Percentiles rank a stretch among this genome's conserved stretches.
phyloP scores from a whole-genome alignment of 2,797 vertebrate genomes.

The Xiphorhynchus erythropygius region DNA sequence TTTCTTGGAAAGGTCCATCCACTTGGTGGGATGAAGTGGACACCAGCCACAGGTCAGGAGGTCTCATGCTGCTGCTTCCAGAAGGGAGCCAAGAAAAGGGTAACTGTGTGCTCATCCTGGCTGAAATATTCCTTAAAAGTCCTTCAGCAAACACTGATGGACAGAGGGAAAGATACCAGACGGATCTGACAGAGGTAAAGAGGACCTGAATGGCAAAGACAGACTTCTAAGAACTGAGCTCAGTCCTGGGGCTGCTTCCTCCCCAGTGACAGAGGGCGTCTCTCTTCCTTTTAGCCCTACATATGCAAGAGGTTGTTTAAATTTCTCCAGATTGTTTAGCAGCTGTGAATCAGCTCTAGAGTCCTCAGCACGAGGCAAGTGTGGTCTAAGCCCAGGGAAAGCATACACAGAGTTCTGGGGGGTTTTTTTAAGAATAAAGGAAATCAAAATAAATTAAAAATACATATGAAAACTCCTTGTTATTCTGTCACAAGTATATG shows the following conservation, averaged over 20 bases:
- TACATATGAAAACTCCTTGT: constrained; percentile 67
- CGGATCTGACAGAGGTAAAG: neutral
- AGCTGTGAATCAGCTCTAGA: neutral
- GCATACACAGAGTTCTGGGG: too few species aligned
- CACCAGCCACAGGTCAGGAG: neutral
- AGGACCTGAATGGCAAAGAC: neutral
- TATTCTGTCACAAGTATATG: constrained; percentile 75
- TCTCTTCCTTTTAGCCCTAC: neutral
- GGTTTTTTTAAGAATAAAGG: neutral
- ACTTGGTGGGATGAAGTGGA: neutral
- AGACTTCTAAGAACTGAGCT: neutral
- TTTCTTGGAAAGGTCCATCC: neutral
- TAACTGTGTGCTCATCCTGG: neutral
- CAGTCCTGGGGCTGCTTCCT: neutral
- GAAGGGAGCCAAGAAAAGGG: neutral
- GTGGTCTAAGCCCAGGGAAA: neutral
- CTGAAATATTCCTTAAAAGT: neutral
- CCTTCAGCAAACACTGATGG: neutral
- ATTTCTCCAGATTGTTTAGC: neutral
- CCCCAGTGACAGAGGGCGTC: neutral
- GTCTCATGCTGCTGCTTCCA: neutral
- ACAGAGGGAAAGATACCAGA: neutral
- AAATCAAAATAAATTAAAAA: constrained; percentile 67
- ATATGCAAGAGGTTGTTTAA: accelerated
- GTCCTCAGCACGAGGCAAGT: neutral